A percentile compares a stretch with the other conserved stretches of the same genome.
phyloP scores from a whole-genome alignment of 2,113 vertebrate species.

The Ceratotherium simum region DNA sequence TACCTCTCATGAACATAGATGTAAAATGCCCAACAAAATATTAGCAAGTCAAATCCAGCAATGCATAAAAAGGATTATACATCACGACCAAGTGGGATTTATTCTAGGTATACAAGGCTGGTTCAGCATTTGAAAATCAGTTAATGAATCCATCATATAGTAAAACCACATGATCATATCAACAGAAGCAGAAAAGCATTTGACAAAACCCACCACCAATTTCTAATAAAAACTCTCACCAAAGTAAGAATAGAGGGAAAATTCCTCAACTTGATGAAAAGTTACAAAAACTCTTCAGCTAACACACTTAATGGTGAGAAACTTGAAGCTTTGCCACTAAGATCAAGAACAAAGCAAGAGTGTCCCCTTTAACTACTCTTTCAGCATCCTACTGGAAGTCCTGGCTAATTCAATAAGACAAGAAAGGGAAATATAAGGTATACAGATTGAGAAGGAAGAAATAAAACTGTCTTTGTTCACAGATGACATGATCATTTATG shows the following conservation, averaged over 20 bases:
- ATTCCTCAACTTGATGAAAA: background rate
- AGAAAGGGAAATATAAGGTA: background rate
- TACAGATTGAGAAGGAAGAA: background rate
- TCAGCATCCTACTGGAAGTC: background rate
- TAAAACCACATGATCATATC: background rate
- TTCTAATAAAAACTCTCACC: background rate
- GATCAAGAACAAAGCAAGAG: background rate
- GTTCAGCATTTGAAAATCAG: background rate
- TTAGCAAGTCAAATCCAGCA: background rate
- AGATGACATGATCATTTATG: background rate
- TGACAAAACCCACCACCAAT: background rate
- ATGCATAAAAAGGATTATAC: background rate
- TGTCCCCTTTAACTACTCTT: background rate
- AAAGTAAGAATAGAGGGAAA: background rate
- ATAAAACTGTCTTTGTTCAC: background rate
- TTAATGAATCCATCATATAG: background rate
- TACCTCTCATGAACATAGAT: background rate
- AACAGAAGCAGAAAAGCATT: background rate
- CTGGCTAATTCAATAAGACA: background rate
- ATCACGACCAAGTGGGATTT: background rate
- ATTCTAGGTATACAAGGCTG: background rate
- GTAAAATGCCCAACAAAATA: background rate
- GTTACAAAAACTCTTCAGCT: background rate
- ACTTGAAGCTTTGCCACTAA: background rate
- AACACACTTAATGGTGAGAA: background rate